Evolutionary conservation across 2,888 invertebrate genomes (phyloP).

Genomic region (Heliconius cydno): DNA sequence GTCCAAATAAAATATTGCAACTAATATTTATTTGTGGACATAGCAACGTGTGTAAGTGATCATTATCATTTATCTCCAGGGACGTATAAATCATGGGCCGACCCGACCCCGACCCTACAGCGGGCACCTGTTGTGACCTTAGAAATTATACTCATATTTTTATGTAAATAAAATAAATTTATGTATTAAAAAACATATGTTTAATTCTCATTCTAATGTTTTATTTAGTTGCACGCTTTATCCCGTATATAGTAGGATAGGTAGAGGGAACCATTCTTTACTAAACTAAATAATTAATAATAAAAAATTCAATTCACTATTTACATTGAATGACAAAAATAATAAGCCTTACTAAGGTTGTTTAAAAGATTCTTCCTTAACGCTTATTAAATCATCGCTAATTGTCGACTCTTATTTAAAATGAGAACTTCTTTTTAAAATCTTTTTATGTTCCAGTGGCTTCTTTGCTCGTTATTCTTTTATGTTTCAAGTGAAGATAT

Average conservation of each 20-base stretch:
- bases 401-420: conserved; percentile 15
- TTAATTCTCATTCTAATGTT: too few species aligned
- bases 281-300: too few species aligned
- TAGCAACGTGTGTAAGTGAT: conserved; percentile 5
- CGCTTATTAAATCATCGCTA: conserved; percentile 16
- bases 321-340: neutral
- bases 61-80: conserved; percentile 23
- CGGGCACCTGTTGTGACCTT: conserved; percentile 8
- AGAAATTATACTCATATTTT: neutral
- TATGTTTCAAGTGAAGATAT: neutral
- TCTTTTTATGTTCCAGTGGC: neutral
- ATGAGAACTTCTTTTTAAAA: neutral
- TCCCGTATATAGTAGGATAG: too few species aligned
- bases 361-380: neutral
- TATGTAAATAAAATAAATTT: neutral
- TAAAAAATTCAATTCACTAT: too few species aligned
- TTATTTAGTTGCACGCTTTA: too few species aligned
- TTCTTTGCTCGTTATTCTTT: conserved; percentile 22
- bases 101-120: neutral
- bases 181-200: too few species aligned
- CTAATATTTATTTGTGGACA: neutral
- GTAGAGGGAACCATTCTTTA: too few species aligned
- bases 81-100: conserved; percentile 3
- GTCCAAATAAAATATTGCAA: neutral
- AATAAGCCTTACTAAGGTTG: neutral